Evolutionary conservation across 2,888 invertebrate species (phyloP).

Genomic region (Pocota personata): DNA sequence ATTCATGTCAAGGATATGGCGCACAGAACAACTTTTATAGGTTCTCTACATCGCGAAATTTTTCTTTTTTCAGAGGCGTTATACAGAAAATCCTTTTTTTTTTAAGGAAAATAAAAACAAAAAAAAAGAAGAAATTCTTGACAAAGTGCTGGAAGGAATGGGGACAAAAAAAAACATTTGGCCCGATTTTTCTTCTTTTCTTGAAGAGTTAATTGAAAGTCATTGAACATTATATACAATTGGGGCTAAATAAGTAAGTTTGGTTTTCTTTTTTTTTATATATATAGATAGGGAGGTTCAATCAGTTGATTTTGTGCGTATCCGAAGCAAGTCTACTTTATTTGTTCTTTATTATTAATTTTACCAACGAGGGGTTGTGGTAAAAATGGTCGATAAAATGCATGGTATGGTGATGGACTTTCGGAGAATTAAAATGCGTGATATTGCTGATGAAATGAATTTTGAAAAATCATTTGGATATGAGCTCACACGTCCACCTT

Average conservation of each 20-base stretch:
- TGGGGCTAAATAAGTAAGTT: not conserved
- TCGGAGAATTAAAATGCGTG: too few relatives aligned
- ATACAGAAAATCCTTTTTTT: not conserved
- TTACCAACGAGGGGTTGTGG: too few relatives aligned
- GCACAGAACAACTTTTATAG: conserved; percentile 29
- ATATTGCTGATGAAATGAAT: too few relatives aligned
- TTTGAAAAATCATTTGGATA: too few relatives aligned
- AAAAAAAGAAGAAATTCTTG: not conserved
- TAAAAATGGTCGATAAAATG: too few relatives aligned
- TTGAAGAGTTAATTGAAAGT: conserved; percentile 26
- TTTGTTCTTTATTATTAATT: not conserved
- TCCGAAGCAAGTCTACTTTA: not conserved
- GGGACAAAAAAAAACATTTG: not conserved
- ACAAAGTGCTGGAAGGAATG: not conserved
- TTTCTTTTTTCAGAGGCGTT: not conserved
- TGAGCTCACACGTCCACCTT: too few relatives aligned
- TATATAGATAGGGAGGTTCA: not conserved
- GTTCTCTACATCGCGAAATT: not conserved
- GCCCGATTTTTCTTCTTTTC: not conserved
- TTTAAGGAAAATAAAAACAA: not conserved
- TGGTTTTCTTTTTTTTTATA: not conserved
- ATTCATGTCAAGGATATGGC: conserved; percentile 62
- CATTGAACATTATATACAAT: not conserved
- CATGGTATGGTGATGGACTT: too few relatives aligned
- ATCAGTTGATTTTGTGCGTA: not conserved